A percentile compares a stretch with the other conserved stretches of the same genome.
These are phyloP conservation scores for Leuctra nigra DNA, from an alignment of 2,888 invertebrate genomes.

Conservation along the genomic window DNA sequence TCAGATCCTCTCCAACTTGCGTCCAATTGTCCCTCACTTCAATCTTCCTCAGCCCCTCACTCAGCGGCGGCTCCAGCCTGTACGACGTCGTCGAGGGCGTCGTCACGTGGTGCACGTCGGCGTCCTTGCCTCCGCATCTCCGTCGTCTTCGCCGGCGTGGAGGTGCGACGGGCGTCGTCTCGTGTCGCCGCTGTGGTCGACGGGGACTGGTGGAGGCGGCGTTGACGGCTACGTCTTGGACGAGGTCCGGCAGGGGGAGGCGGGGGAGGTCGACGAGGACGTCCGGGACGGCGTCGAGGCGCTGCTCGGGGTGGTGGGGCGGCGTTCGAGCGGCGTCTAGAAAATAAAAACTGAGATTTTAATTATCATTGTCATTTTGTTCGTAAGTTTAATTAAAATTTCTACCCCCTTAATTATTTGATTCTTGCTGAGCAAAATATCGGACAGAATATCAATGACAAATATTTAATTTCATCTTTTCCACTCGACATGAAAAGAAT, in stretches of 20 bases:
- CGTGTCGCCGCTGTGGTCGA: neutral
- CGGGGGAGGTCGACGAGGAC: neutral
- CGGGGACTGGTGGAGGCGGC: neutral
- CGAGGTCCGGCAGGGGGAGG: conserved; percentile 1
- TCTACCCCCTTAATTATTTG: neutral
- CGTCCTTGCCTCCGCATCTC: neutral
- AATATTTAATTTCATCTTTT: too few species aligned
- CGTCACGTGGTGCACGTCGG: neutral
- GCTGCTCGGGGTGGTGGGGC: neutral
- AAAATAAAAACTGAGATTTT: neutral
- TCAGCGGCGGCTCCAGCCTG: neutral
- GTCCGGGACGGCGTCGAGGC: neutral
- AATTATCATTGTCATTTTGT: neutral
- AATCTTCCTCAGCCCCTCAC: neutral
- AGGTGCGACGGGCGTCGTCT: neutral
- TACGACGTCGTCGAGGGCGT: neutral
- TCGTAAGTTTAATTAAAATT: neutral
- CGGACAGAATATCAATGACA: too few species aligned
- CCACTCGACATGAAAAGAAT: too few species aligned
- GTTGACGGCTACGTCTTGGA: neutral
- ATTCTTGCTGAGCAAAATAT: neutral
- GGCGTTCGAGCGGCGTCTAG: neutral
- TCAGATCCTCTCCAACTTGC: conserved; percentile 17
- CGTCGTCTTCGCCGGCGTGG: conserved; percentile 6
- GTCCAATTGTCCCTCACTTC: conserved; percentile 16